phyloP scores from a whole-genome alignment of 2,797 vertebrate genomes.

The Eulemur rubriventer region DNA sequence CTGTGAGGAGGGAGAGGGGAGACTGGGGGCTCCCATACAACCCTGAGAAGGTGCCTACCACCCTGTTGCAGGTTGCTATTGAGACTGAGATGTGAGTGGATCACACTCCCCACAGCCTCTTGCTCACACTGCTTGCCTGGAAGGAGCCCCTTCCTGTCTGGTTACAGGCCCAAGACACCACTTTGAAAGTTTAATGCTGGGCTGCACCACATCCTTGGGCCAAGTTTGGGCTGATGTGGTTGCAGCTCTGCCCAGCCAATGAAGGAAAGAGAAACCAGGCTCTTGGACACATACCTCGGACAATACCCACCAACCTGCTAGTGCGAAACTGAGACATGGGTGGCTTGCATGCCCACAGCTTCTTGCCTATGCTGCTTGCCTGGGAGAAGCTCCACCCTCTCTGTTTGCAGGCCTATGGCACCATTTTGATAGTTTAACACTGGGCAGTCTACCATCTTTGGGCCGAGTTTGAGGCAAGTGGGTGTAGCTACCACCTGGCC shows the following conservation, averaged over 20 bases:
- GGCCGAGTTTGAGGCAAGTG: background rate
- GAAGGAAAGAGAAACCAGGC: background rate
- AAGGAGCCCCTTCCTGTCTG: background rate
- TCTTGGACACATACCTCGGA: background rate
- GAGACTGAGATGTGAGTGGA: background rate
- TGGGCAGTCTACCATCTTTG: background rate
- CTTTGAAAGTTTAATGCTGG: background rate
- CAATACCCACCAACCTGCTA: background rate
- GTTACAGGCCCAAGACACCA: background rate
- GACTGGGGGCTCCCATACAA: background rate
- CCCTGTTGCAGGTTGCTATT: background rate
- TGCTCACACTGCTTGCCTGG: background rate
- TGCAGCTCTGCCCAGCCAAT: background rate
- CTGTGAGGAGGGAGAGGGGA: background rate
- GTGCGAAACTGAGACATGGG: background rate
- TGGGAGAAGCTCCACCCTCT: background rate
- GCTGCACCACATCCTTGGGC: background rate
- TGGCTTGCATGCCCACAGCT: background rate
- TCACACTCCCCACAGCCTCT: background rate
- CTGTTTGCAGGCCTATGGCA: background rate
- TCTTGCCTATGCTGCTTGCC: background rate
- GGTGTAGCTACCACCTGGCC: background rate
- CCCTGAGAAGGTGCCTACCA: background rate
- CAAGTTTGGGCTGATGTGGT: background rate
- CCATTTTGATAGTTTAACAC: background rate